Conservation (phyloP, 2,113 vertebrate genomes). For the Phalacrocorax carbo region DNA sequence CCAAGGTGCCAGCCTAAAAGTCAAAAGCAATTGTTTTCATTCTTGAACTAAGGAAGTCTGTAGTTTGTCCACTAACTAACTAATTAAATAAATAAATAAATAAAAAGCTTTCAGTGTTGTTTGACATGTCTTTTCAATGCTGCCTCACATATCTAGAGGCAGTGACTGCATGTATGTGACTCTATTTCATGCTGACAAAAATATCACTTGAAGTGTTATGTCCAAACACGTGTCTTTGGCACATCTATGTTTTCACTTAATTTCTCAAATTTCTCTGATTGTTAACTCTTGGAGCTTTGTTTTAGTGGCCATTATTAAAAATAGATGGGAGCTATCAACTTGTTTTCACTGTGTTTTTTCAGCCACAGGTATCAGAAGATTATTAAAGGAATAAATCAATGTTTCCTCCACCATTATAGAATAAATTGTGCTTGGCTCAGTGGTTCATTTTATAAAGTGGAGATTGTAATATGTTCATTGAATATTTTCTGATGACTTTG, state of each 20-base stretch:
- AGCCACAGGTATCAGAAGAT: not conserved
- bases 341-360: not conserved
- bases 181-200: not conserved
- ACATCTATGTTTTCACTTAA: not conserved
- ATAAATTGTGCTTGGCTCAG: not conserved
- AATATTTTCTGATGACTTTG: not conserved
- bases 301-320: not conserved
- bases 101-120: not conserved
- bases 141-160: not conserved
- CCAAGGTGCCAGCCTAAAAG: not conserved
- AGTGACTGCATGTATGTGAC: not conserved
- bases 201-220: not conserved
- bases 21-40: not conserved
- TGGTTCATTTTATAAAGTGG: not conserved
- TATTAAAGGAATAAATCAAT: not conserved
- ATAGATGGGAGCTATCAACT: not conserved
- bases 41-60: not conserved
- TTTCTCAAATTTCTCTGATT: not conserved
- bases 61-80: not conserved
- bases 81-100: not conserved
- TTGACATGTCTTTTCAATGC: not conserved
- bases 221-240: not conserved
- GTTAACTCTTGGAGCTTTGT: not conserved
- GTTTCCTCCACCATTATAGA: not conserved
- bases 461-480: not conserved